Percentiles rank a stretch among this genome's conserved stretches.
Evolutionary conservation across 2,888 invertebrate genomes (phyloP).

Genomic region (Philereme vetulata): DNA sequence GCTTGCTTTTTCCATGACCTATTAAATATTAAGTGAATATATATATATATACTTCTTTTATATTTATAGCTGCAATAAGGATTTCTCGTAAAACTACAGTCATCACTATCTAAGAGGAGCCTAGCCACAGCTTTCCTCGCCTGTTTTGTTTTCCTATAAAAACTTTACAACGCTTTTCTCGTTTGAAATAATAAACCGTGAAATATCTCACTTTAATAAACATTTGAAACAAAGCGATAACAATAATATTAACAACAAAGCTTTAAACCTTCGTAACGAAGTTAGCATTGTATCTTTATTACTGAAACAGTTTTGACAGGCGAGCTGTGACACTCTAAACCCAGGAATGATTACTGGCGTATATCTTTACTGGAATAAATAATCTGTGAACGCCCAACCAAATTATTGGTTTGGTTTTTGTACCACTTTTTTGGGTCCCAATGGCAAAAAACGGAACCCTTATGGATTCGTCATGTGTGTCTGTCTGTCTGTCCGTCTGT

Average conservation of each 20-base stretch:
- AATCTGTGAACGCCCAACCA: no score
- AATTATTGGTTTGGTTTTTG: no score
- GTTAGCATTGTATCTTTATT: constrained; percentile 38
- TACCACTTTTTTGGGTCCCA: no score
- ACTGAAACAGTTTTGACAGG: constrained; percentile 48
- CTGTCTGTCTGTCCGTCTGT: no score
- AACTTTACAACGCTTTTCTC: constrained; percentile 22
- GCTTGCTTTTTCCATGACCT: no score
- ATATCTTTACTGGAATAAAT: no score
- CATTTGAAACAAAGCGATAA: constrained; percentile 36
- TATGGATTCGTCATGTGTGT: no score
- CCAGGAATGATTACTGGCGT: constrained; percentile 47
- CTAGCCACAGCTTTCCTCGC: constrained; percentile 20
- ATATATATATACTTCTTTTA: not conserved
- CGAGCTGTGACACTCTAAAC: constrained; percentile 48
- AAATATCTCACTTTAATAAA: constrained; percentile 33
- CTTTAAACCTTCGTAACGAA: constrained; percentile 35
- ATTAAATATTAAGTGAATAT: no score
- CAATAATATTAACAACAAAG: constrained; percentile 35
- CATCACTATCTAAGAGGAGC: constrained; percentile 10
- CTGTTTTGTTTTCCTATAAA: constrained; percentile 21
- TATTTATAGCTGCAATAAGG: constrained; percentile 4
- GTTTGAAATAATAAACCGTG: constrained; percentile 31
- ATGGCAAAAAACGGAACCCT: no score
- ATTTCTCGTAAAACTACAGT: constrained; percentile 24